Base-by-base conservation (phyloP, 2,113 vertebrate species). In the Chaenogobius annularis region DNA sequence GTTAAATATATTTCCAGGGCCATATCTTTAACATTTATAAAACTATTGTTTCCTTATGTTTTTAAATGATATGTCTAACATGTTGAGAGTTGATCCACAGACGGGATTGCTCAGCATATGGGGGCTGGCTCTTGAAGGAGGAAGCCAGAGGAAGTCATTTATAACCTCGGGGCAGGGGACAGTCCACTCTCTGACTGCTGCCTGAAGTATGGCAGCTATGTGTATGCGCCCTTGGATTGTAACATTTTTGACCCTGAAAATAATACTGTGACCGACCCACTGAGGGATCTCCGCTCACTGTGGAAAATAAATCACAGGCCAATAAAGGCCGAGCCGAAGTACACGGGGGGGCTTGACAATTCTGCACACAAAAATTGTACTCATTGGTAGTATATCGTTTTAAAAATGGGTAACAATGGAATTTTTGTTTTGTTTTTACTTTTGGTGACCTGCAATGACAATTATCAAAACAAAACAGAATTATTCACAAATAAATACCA, bases 121-220 rank as follows among this genome's bases (percentile, higher is more conserved):
- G 65, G 70, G 66, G 70, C 68, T 73, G 81, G 63, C 75, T 85
- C 69, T 83, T 82, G 84, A 80, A 68, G 70, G 79, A 55, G 37
- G 58, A 40, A 74, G 74, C 83, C 87, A 88, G 71, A 89, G 89
- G 88, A 91, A 91, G 89, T 90, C 81, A 91, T 91, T 91, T 90
- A 87, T 89, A 90, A 85, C 84, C 76, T 71, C 59, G 22, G 80
- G 69, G 72, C 75, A 79, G 84, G 82, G 83, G 82, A 67, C 83
- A 52, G 77, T 80, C 72, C 78, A 66, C 74, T 74, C 69, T 77
- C 80, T 77, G 83, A 88, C 76, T 71, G 76, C 55, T 72, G 75
- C 71, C 72, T 75, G 23, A 86, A 83, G 84, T 77, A 90, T 82
- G 84, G 77, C 55, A 88, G 83, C 78, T 87, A 89, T 91, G 84